A percentile compares a stretch with the other conserved stretches of the same genome.
Evolutionary conservation across 1,140 invertebrate genomes (phyloP).

Genomic region (Neodiprion pinetum): DNA sequence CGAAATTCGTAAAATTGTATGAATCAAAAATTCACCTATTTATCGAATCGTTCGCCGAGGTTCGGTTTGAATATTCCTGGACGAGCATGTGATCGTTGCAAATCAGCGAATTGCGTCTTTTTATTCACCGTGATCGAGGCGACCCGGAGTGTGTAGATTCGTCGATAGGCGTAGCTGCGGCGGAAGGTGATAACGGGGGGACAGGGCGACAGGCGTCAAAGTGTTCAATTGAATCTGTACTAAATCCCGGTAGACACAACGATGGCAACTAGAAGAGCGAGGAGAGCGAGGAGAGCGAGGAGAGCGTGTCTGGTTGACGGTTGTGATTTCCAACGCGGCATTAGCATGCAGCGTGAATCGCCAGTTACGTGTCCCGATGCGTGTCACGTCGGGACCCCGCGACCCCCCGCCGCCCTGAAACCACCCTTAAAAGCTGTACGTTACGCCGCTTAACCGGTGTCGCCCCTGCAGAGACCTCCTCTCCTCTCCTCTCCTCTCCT

Average conservation of each 20-base stretch:
- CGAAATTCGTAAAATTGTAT: no score
- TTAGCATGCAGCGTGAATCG: slow-evolving; percentile 35
- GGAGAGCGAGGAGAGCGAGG: slow-evolving; percentile 9
- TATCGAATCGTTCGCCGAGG: no score
- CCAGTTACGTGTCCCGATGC: slow-evolving; percentile 34
- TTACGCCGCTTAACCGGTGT: slow-evolving; percentile 40
- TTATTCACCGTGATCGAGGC: no score
- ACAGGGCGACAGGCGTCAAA: background rate
- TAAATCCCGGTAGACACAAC: slow-evolving; percentile 7
- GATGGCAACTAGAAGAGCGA: background rate
- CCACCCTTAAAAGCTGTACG: slow-evolving; percentile 41
- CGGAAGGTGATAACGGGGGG: no score
- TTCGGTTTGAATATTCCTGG: no score
- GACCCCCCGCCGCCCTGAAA: slow-evolving; percentile 32
- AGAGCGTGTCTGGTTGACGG: slow-evolving; percentile 36
- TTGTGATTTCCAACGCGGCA: slow-evolving; percentile 38
- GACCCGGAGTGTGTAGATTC: no score
- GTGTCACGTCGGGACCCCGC: slow-evolving; percentile 38
- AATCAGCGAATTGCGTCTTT: no score
- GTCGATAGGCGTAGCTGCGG: no score
- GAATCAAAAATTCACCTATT: no score
- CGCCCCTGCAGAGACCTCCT: slow-evolving; percentile 17
- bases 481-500: background rate
- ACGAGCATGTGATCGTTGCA: no score
- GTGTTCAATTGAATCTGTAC: slow-evolving; percentile 4